Evolutionary conservation across 2,113 vertebrate genomes (phyloP).

Genomic region (pig (Sus scrofa)): DNA sequence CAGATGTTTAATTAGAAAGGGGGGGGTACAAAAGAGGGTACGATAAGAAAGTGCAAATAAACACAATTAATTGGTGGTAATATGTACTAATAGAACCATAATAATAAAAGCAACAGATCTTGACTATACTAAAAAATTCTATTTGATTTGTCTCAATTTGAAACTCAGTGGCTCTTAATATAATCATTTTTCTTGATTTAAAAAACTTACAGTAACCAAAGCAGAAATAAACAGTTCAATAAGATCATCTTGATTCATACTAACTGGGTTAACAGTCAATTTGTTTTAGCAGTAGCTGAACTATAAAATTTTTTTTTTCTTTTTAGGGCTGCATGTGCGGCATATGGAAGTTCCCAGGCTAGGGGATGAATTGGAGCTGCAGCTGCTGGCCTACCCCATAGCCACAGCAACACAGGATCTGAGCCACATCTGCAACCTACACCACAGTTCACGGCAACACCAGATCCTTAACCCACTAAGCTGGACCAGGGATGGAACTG

Average conservation of each 20-base stretch:
- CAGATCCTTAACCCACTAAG: no score
- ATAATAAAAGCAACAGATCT: slow-evolving; percentile 53
- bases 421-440: no score
- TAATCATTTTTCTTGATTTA: slow-evolving; percentile 41
- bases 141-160: not conserved
- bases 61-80: not conserved
- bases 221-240: slow-evolving; percentile 55
- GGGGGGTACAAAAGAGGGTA: not conserved
- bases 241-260: not conserved
- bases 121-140: slow-evolving; percentile 36
- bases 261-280: not conserved
- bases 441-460: no score
- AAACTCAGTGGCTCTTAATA: slow-evolving; percentile 29
- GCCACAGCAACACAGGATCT: no score
- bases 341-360: no score
- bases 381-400: no score
- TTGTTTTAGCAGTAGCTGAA: slow-evolving; percentile 53
- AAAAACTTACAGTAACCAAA: slow-evolving; percentile 58
- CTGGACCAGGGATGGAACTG: no score
- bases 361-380: no score
- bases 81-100: not conserved
- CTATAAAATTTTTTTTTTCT: slow-evolving; percentile 44
- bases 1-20: slow-evolving; percentile 61
- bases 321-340: no score
- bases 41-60: slow-evolving; percentile 46